These are phyloP conservation scores for Pseudois nayaur DNA, from an alignment of 2,113 vertebrate species.

Conservation along the genomic window DNA sequence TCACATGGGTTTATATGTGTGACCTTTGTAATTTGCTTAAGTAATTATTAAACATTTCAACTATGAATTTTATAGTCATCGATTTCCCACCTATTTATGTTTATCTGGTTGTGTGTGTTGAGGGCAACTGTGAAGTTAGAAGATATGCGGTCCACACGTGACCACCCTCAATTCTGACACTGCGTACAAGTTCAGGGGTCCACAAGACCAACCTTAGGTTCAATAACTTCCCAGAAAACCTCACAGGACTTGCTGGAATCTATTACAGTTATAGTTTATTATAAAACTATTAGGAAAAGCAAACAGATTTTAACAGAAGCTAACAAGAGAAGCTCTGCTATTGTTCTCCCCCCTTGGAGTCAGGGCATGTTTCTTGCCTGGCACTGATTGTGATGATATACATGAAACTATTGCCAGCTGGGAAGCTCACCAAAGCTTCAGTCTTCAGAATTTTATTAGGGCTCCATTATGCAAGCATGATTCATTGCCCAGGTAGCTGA, in stretches of 20 bases:
- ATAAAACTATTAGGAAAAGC: background rate
- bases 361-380: background rate
- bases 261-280: background rate
- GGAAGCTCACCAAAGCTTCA: background rate
- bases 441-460: background rate
- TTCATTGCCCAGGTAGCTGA: background rate
- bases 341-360: background rate
- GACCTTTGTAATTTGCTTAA: background rate
- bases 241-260: background rate
- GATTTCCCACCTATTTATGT: background rate
- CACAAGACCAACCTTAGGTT: background rate
- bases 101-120: background rate
- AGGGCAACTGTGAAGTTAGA: background rate
- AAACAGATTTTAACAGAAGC: background rate
- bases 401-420: background rate
- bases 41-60: conserved; percentile 34
- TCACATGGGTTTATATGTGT: background rate
- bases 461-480: background rate
- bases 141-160: background rate
- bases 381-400: background rate
- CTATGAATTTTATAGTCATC: background rate
- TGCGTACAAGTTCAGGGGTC: background rate
- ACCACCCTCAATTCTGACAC: background rate
- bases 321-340: background rate
- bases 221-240: background rate